phyloP scores from a whole-genome alignment of 2,113 vertebrate species.

The Aegypius monachus region DNA sequence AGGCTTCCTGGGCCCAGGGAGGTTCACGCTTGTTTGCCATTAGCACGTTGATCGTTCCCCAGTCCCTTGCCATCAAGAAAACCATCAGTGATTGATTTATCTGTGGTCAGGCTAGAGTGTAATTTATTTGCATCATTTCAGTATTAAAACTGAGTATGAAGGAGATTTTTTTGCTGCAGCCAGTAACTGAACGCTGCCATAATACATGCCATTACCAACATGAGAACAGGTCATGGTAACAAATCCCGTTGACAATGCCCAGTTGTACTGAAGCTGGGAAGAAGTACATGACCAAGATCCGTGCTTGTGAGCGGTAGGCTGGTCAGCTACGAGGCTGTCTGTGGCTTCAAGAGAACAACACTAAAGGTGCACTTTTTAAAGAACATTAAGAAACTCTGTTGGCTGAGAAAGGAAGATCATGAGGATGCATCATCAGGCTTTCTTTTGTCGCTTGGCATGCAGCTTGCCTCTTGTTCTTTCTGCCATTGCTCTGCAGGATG shows the following conservation, averaged over 20 bases:
- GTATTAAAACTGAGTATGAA: neutral
- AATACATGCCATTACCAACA: neutral
- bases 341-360: neutral
- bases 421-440: neutral
- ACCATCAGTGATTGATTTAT: neutral
- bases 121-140: neutral
- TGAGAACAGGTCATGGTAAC: neutral
- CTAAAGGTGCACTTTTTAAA: neutral
- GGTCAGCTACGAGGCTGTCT: rapidly evolving
- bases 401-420: neutral
- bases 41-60: neutral
- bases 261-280: neutral
- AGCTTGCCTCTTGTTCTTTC: neutral
- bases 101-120: neutral
- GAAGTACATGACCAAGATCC: rapidly evolving
- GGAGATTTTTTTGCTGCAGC: neutral
- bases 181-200: neutral
- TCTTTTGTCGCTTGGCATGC: rapidly evolving
- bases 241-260: neutral
- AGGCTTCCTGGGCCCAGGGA: neutral
- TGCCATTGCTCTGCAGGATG: neutral
- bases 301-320: neutral
- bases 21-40: neutral
- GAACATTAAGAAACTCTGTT: neutral
- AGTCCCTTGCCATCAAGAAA: neutral